These are phyloP conservation scores for Diacarnus erythraeanus DNA, from an alignment of 37 sponge, comb jelly and placozoan species.

Conservation along the genomic window DNA sequence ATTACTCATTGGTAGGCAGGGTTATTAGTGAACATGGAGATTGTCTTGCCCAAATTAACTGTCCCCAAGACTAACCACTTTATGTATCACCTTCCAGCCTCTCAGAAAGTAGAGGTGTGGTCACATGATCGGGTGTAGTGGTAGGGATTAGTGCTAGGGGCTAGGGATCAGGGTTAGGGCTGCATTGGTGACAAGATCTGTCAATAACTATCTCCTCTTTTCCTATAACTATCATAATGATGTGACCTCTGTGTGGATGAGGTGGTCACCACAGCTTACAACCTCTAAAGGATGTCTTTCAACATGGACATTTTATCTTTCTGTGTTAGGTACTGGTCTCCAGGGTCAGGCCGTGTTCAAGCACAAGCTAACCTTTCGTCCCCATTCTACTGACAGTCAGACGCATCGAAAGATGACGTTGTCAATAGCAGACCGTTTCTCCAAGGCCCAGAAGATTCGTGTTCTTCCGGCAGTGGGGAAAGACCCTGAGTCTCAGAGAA, in stretches of 20 bases:
- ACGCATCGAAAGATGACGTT: slow-evolving; percentile 97
- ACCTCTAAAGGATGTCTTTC: background rate
- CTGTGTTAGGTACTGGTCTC: slow-evolving; percentile 74
- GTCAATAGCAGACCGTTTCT: slow-evolving; percentile 93
- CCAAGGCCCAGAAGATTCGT: slow-evolving; percentile 92
- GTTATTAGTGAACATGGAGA: too few species aligned
- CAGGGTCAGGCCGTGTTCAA: slow-evolving; percentile 93
- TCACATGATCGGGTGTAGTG: too few species aligned
- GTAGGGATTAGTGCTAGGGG: too few species aligned
- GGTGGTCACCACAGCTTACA: background rate
- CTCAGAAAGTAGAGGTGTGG: too few species aligned
- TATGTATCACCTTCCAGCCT: too few species aligned
- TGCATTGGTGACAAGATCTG: too few species aligned
- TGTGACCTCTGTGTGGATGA: background rate
- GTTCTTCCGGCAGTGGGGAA: slow-evolving; percentile 90
- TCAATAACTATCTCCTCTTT: too few species aligned
- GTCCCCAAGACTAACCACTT: too few species aligned
- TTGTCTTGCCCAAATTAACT: too few species aligned
- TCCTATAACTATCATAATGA: slow-evolving; percentile 1
- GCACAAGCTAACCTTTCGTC: slow-evolving; percentile 85
- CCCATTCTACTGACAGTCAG: slow-evolving; percentile 95
- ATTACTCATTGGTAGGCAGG: too few species aligned
- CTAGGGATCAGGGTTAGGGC: too few species aligned
- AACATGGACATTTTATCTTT: background rate
- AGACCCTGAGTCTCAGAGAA: slow-evolving; percentile 85